Evolutionary conservation across 2,113 vertebrate species (phyloP).

Genomic region (Osmerus mordax): DNA sequence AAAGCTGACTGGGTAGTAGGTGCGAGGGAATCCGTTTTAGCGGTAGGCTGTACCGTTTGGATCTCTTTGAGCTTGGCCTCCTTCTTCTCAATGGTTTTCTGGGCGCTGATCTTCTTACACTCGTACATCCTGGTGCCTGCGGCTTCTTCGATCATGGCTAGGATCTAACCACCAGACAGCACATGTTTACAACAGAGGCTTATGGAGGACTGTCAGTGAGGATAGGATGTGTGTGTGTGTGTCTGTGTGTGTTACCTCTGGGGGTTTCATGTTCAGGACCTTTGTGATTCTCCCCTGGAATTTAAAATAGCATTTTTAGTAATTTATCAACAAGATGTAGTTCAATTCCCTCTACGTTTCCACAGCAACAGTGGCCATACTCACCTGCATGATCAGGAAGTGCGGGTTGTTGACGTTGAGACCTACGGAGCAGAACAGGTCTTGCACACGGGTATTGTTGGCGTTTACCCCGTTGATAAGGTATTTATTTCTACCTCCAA

Average conservation of each 20-base stretch:
- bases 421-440: conserved; percentile 93
- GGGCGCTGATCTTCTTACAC: conserved; percentile 84
- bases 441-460: conserved; percentile 83
- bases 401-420: conserved; percentile 98
- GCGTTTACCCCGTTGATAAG: conserved; percentile 91
- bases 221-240: not conserved
- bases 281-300: conserved; percentile 94
- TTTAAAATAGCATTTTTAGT: not conserved
- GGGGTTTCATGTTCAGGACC: conserved; percentile 96
- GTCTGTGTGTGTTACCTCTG: conserved; percentile 78
- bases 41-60: conserved; percentile 71
- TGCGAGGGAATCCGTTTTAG: not conserved
- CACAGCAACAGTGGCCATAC: not conserved
- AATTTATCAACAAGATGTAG: not conserved
- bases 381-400: conserved; percentile 99
- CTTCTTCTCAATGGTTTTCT: conserved; percentile 96
- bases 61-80: conserved; percentile 88
- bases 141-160: conserved; percentile 95
- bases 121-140: conserved; percentile 97
- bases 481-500: conserved; percentile 93
- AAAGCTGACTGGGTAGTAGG: not conserved
- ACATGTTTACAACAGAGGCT: not conserved
- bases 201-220: not conserved
- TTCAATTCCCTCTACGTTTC: no score
- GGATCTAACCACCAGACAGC: conserved; percentile 13